Evolutionary conservation across 2,797 vertebrate genomes (phyloP), one percentile per base, ranked within the genome.

Genomic region (Arnoldichthys spilopterus): DNA sequence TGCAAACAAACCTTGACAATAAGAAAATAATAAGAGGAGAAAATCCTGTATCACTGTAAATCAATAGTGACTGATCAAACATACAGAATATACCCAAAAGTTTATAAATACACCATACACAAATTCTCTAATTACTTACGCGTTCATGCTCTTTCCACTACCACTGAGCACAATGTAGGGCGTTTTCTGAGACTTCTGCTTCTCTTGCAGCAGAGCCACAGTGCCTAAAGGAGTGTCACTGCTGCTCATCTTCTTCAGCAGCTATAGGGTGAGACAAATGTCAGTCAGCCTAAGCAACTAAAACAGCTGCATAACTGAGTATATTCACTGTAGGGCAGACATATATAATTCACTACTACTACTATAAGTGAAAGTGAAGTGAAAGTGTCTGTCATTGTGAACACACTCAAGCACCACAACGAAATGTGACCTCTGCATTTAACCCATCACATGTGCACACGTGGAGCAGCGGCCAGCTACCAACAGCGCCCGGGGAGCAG

Each of bases 231-330:
- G 97, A 0, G 97, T 98, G 77, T 97, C 97, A 0, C 96, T 97
- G 85, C 96, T 97, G 89, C 96, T 98, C 97, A 98, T 98, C 91
- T 96, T 97, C 90, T 97, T 98, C 91, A 98, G 90, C 85, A 98
- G 92, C 72, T 95, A 87, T n/a, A 45, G 26, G 13, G 47, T 2
- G 11, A 69, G 64, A 34, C 12, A 20, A 4, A 72, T 32, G 26
- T 70, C n/a, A 70, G n/a, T 74, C 43, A 40, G 20, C 20, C 13
- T 9, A 51, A 30, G 37, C 15, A 68, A 16, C 28, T 26, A 24
- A n/a, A 32, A 59, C 16, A 45, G 12, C 20, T 18, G 1, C 13
- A 32, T 2, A 58, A 32, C 18, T 2, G 6, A 6, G 32, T 3
- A 6, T n/a, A 32, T 12, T n/a, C 16, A 37, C 12, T 7, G 16